Conservation (phyloP, 2,113 vertebrate genomes). For the Gallinago undulata region DNA sequence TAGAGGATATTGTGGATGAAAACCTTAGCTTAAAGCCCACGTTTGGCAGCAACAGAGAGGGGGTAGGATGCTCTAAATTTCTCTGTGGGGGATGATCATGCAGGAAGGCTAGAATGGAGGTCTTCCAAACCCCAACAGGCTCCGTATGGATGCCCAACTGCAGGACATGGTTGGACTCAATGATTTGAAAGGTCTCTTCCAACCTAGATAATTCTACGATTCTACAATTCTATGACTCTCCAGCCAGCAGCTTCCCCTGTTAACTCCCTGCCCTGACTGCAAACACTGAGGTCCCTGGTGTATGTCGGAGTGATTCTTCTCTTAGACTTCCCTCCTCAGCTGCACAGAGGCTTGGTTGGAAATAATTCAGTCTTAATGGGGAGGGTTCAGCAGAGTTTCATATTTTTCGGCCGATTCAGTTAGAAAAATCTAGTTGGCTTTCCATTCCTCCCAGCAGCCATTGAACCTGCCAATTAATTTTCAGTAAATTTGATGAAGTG, state of each 20-base stretch:
- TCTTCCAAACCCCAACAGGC: background rate
- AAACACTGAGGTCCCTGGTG: rapidly evolving
- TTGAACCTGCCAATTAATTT: background rate
- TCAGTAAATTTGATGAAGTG: background rate
- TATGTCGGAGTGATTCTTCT: rapidly evolving
- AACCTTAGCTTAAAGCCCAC: background rate
- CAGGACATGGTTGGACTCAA: too few species aligned
- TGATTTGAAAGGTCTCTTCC: too few species aligned
- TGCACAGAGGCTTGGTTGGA: background rate
- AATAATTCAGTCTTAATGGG: background rate
- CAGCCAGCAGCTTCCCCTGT: background rate
- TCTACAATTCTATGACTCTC: background rate
- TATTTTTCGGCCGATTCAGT: background rate
- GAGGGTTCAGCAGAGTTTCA: background rate
- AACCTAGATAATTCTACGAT: too few species aligned
- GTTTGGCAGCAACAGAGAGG: background rate
- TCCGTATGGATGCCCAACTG: background rate
- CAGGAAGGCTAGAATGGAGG: background rate
- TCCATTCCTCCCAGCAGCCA: background rate
- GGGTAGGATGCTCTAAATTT: background rate
- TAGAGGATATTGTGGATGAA: background rate
- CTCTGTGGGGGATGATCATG: background rate
- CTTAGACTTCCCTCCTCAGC: background rate
- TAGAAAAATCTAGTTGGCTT: background rate
- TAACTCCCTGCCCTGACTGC: rapidly evolving